phyloP scores from a whole-genome alignment of 2,888 invertebrate genomes.

The Lagria hirta region DNA sequence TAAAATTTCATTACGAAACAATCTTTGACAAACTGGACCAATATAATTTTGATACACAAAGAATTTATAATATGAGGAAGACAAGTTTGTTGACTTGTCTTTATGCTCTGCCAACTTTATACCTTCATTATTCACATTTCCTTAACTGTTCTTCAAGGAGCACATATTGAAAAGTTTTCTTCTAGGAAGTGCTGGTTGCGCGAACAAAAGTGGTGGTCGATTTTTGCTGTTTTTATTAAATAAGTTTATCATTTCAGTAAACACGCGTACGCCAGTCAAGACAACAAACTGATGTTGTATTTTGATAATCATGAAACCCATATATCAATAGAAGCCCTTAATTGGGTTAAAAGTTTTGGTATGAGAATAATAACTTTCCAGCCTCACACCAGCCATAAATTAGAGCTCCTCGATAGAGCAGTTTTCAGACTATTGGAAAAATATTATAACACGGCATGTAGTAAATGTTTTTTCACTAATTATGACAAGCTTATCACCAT shows the following conservation, averaged over 20 bases:
- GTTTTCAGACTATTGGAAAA: background rate
- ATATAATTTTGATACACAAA: too few relatives aligned
- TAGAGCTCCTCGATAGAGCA: background rate
- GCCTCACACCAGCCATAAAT: background rate
- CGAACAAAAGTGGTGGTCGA: background rate
- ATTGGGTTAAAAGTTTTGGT: background rate
- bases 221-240: background rate
- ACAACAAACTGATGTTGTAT: background rate
- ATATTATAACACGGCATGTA: background rate
- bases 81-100: too few relatives aligned
- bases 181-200: too few relatives aligned
- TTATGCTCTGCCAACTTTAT: too few relatives aligned
- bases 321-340: background rate
- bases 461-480: background rate
- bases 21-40: too few relatives aligned
- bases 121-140: too few relatives aligned
- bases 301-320: background rate
- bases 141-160: too few relatives aligned
- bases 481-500: background rate
- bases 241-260: background rate
- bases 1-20: too few relatives aligned
- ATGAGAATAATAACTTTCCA: background rate
- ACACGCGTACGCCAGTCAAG: background rate
- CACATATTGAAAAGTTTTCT: too few relatives aligned
- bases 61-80: too few relatives aligned